These are phyloP conservation scores for Pristionchus pacificus DNA, from an alignment of 1,140 invertebrate genomes.

Conservation along the genomic window DNA sequence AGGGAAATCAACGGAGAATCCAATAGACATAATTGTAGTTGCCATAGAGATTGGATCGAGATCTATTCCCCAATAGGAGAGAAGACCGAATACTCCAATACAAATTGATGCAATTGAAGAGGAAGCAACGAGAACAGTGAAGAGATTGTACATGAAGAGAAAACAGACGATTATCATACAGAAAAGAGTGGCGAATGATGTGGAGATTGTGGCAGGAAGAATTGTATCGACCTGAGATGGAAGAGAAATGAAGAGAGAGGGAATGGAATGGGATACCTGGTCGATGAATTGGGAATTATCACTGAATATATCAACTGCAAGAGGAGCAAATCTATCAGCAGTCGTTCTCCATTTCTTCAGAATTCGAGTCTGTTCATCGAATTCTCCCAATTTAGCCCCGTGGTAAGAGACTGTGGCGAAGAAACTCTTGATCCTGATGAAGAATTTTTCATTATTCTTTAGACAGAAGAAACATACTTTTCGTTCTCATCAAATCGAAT, in stretches of 20 bases:
- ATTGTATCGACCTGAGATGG: conserved; percentile 58
- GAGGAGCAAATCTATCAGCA: conserved; percentile 35
- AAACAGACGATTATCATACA: conserved; percentile 59
- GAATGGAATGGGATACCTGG: background rate
- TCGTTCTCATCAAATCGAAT: conserved; percentile 39
- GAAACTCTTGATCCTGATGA: conserved; percentile 29
- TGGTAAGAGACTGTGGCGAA: conserved; percentile 46
- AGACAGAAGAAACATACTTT: too few species aligned
- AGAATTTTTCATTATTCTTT: conserved; percentile 5
- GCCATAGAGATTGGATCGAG: conserved; percentile 61
- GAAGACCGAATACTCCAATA: conserved; percentile 59
- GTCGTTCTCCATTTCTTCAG: conserved; percentile 43
- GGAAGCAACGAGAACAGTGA: conserved; percentile 58
- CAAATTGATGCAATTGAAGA: conserved; percentile 58
- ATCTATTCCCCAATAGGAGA: conserved; percentile 58
- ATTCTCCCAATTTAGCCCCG: conserved; percentile 39
- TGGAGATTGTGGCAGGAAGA: conserved; percentile 58
- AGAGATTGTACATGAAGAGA: conserved; percentile 59
- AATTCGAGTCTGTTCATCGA: conserved; percentile 34
- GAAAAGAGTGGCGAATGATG: conserved; percentile 57
- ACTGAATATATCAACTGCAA: conserved; percentile 24
- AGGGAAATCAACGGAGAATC: conserved; percentile 61
- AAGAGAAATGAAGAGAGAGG: conserved; percentile 27
- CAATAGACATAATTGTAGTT: conserved; percentile 60
- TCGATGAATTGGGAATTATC: conserved; percentile 31